Evolutionary conservation across 2,888 invertebrate species (phyloP).

Genomic region (Hemithea aestivaria): DNA sequence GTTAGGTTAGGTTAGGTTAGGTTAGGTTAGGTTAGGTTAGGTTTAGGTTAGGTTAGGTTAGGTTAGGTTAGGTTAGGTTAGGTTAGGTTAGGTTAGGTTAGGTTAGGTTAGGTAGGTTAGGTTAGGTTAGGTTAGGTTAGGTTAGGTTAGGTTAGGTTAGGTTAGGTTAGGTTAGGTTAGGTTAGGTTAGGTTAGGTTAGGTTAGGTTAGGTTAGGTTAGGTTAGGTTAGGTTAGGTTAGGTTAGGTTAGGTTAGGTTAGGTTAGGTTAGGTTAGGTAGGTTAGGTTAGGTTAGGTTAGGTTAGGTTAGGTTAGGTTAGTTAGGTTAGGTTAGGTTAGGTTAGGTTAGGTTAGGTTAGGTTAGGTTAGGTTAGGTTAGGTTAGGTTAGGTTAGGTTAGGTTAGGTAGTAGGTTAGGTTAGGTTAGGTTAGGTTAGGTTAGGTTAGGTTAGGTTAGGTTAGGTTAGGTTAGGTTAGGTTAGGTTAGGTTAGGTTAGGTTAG

Average conservation of each 20-base stretch:
- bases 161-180: conserved; percentile 8
- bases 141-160: conserved; percentile 8
- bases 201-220: conserved; percentile 4
- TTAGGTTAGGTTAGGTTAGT: conserved; percentile 5
- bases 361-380: conserved; percentile 7
- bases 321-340: conserved; percentile 9
- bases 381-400: conserved; percentile 7
- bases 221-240: conserved; percentile 8
- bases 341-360: conserved; percentile 8
- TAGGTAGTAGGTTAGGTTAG: conserved; percentile 9
- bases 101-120: conserved; percentile 13
- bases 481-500: conserved; percentile 9
- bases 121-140: conserved; percentile 11
- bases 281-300: conserved; percentile 13
- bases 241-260: conserved; percentile 8
- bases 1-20: conserved; percentile 8
- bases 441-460: conserved; percentile 7
- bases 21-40: conserved; percentile 6
- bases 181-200: conserved; percentile 8
- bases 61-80: conserved; percentile 8
- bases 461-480: conserved; percentile 9
- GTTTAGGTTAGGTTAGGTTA: conserved; percentile 7
- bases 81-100: conserved; percentile 8
- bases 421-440: conserved; percentile 8
- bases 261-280: conserved; percentile 8